These are phyloP conservation scores for Aphelocoma californica DNA, from an alignment of 2,797 vertebrate genomes.

Conservation along the genomic window DNA sequence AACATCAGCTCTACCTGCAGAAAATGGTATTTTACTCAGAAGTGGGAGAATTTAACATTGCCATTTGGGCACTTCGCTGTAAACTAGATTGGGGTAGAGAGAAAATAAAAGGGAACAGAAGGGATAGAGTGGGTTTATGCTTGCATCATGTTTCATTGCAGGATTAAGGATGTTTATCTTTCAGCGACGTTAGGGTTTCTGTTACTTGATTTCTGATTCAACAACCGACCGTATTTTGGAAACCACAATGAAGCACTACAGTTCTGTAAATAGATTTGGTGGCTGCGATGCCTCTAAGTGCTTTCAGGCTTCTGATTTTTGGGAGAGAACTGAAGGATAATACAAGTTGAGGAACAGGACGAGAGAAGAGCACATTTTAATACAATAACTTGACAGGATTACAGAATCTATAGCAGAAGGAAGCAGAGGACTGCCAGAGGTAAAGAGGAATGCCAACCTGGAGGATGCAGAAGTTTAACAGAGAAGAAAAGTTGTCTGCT, in stretches of 20 bases:
- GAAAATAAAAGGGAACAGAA: neutral
- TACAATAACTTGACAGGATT: neutral
- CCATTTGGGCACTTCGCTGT: neutral
- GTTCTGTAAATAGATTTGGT: constrained; percentile 11
- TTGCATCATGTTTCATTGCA: neutral
- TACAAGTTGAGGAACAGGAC: neutral
- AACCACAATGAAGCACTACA: accelerated
- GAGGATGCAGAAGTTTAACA: neutral
- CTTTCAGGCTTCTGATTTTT: neutral
- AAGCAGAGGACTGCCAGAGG: neutral
- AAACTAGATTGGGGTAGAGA: neutral
- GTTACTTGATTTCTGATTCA: neutral
- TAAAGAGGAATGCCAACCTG: neutral
- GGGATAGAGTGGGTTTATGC: neutral
- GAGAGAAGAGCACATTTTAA: neutral
- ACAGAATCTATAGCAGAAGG: neutral
- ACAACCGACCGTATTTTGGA: neutral
- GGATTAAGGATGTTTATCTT: constrained; percentile 20
- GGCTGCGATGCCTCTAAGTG: neutral
- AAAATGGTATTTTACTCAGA: neutral
- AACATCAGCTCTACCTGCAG: neutral
- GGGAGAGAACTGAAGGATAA: constrained; percentile 3
- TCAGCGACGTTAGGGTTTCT: accelerated
- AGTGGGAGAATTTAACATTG: neutral
- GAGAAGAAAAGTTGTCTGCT: neutral